phyloP scores from a whole-genome alignment of 1,140 invertebrate genomes.

The Drosophila ambigua region DNA sequence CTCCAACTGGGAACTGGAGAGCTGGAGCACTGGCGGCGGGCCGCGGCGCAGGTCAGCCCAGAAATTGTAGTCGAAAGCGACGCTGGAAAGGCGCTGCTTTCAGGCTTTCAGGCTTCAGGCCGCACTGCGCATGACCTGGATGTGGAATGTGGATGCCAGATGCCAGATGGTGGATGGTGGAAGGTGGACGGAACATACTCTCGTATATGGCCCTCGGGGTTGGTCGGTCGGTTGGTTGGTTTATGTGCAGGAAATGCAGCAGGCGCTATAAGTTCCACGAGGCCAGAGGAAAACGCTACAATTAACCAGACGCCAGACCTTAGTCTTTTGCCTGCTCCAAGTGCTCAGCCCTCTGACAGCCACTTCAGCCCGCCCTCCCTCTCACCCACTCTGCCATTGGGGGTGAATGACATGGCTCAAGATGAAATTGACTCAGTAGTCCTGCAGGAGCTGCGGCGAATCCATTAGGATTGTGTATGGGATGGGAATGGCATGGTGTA shows the following conservation, averaged over 20 bases:
- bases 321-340: conserved; percentile 58
- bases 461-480: conserved; percentile 4
- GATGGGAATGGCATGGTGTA: neutral
- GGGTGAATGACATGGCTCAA: conserved; percentile 60
- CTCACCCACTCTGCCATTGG: conserved; percentile 24
- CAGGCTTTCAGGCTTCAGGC: neutral
- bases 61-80: conserved; percentile 26
- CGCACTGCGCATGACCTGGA: conserved; percentile 23
- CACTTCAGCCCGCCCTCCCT: neutral
- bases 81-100: conserved; percentile 15
- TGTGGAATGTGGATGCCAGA: conserved; percentile 21
- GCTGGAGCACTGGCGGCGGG: conserved; percentile 47
- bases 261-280: conserved; percentile 58
- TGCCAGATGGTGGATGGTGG: neutral
- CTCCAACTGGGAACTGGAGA: conserved; percentile 67
- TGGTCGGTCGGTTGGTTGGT: neutral
- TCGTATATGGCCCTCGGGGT: no score
- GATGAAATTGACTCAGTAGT: no score
- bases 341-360: neutral
- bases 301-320: conserved; percentile 63
- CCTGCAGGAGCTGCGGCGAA: neutral
- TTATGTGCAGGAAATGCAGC: conserved; percentile 79
- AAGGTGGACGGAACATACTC: neutral
- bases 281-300: conserved; percentile 66
- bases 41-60: conserved; percentile 32